Conservation (phyloP, 1,140 invertebrate species). For the Wasmannia auropunctata region DNA sequence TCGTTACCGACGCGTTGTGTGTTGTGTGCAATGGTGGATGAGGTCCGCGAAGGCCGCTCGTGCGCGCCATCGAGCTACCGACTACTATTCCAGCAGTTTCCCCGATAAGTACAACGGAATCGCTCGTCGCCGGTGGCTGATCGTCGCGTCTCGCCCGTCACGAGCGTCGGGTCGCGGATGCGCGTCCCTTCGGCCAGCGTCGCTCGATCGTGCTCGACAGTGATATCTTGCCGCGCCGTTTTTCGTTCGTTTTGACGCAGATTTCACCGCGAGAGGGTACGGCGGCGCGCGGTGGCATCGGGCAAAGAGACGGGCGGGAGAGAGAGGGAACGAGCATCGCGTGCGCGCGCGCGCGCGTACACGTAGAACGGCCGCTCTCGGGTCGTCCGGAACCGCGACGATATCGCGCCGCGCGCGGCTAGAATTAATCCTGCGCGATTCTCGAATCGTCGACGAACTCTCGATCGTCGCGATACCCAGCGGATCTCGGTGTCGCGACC, state of each 20-base stretch:
- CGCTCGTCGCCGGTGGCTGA: background rate
- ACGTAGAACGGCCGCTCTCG: background rate
- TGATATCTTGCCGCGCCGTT: conserved; percentile 57
- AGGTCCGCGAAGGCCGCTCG: conserved; percentile 71
- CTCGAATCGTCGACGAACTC: no score
- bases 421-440: conserved; percentile 13
- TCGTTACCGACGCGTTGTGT: conserved; percentile 70
- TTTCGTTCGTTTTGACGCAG: conserved; percentile 54
- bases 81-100: conserved; percentile 36
- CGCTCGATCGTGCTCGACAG: conserved; percentile 39
- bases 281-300: no score
- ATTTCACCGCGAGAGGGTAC: conserved; percentile 16
- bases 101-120: conserved; percentile 37
- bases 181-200: background rate
- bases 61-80: conserved; percentile 70
- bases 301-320: background rate
- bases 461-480: background rate
- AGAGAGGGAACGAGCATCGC: background rate
- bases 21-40: conserved; percentile 73
- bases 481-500: background rate
- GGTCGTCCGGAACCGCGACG: background rate
- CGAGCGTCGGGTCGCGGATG: conserved; percentile 28
- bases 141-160: background rate
- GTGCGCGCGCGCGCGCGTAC: background rate
- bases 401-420: background rate